Conservation (phyloP, 2,797 vertebrate genomes). For the Notamacropus eugenii region DNA sequence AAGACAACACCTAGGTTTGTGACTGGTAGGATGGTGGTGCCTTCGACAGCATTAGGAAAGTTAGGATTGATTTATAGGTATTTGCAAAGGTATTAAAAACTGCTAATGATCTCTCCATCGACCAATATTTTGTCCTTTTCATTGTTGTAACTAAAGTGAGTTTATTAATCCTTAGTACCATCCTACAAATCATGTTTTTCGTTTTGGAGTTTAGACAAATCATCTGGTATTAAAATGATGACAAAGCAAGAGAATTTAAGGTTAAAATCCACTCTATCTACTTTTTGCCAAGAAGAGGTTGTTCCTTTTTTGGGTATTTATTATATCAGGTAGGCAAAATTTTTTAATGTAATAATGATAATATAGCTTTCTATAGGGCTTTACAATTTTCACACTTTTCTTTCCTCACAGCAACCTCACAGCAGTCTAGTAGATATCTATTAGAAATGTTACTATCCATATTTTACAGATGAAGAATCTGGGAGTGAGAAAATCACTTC, state of each 20-base stretch:
- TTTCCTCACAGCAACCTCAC: neutral
- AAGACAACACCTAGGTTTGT: neutral
- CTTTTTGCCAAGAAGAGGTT: neutral
- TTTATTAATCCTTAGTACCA: constrained; percentile 19
- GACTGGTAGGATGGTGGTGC: neutral
- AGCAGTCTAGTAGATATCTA: neutral
- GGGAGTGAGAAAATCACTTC: neutral
- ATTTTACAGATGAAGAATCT: neutral
- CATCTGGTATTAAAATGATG: neutral
- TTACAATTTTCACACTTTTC: neutral
- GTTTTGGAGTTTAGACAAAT: constrained; percentile 27
- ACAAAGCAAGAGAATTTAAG: constrained; percentile 1
- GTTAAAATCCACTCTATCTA: neutral
- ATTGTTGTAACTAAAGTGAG: neutral
- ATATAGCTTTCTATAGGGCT: neutral
- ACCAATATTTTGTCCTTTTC: constrained; percentile 24
- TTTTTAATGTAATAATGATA: neutral
- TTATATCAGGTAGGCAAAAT: neutral
- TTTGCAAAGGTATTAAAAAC: neutral
- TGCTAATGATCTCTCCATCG: neutral
- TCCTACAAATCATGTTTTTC: neutral
- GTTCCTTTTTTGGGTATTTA: neutral
- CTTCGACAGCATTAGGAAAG: neutral
- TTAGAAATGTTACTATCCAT: neutral
- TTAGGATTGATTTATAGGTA: neutral